These are phyloP conservation scores for Xiphophorus hellerii DNA, from an alignment of 2,113 vertebrate species.

Conservation along the genomic window DNA sequence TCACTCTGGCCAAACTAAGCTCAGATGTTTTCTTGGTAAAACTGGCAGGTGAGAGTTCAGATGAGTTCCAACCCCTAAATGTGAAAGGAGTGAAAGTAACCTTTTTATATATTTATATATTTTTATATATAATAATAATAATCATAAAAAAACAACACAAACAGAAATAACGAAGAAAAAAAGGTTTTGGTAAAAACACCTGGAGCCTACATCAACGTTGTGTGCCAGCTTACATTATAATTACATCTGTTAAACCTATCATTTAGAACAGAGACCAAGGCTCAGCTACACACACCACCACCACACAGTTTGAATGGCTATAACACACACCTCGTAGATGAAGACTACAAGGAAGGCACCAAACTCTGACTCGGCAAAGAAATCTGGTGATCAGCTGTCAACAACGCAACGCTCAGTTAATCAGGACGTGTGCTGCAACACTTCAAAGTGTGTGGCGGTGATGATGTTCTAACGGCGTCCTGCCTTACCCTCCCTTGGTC, in stretches of 20 bases:
- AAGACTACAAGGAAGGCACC: slow-evolving; percentile 43
- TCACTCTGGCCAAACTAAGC: slow-evolving; percentile 23
- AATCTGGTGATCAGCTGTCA: slow-evolving; percentile 39
- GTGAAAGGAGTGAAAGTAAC: slow-evolving; percentile 83
- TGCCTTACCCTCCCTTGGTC: slow-evolving; percentile 63
- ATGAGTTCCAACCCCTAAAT: slow-evolving; percentile 75
- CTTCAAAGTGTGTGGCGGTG: slow-evolving; percentile 34
- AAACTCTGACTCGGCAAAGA: slow-evolving; percentile 61
- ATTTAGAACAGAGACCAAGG: slow-evolving; percentile 67
- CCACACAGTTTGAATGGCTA: slow-evolving; percentile 19
- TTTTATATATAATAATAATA: slow-evolving; percentile 55
- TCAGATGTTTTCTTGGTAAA: slow-evolving; percentile 44
- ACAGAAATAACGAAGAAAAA: slow-evolving; percentile 59
- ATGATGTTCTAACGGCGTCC: slow-evolving; percentile 15
- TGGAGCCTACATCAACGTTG: slow-evolving; percentile 81
- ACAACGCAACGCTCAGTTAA: background rate
- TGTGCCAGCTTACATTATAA: slow-evolving; percentile 78
- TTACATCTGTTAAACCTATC: slow-evolving; percentile 78
- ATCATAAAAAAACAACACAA: slow-evolving; percentile 45
- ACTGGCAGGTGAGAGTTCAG: slow-evolving; percentile 73
- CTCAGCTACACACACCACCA: slow-evolving; percentile 66
- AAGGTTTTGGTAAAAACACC: slow-evolving; percentile 87
- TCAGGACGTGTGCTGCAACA: slow-evolving; percentile 22
- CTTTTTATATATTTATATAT: slow-evolving; percentile 76
- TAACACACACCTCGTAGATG: slow-evolving; percentile 19